Base-by-base conservation (phyloP, 2,797 vertebrate genomes). In the Lutjanus campechanus region DNA sequence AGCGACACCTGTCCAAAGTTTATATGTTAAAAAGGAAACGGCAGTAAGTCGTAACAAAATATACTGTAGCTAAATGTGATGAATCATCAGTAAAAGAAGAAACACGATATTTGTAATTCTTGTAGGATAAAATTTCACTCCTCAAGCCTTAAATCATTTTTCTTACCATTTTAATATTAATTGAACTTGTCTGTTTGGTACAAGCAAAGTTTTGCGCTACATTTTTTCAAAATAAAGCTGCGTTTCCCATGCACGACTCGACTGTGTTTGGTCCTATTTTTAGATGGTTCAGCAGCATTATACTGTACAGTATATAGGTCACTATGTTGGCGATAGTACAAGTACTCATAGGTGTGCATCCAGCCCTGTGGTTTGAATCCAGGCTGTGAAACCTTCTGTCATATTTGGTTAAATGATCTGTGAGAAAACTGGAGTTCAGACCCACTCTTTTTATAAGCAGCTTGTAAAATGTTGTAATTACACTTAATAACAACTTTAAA, bases 341-440 rank as follows among this genome's bases (percentile, higher is more conserved):
- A 17, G 44, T 73, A 49, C 19, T 17, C 11, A 7, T 20, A 59
- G 59, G 65, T 68, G 53, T 51, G 10, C 20, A 9, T 20, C 25
- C 62, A 72, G 25, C 25, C 16, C 22, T 55, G 55, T 65, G 25
- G 36, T 60, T 51, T 20, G 43, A 50, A 47, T 51, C 36, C 8
- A 19, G 44, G 5, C 16, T 53, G 55, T 55, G n/a, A 73, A 58
- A 56, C 16, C 7, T 50, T 44, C 44, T 58, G 41, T 54, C 44
- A 8, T 53, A 8, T 56, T 77, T 73, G 53, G 11, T 69, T n/a
- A 46, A 20, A 61, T 53, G 29, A 77, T 55, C 8, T 19, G 11
- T 13, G 25, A 43, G 20, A 68, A 49, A 60, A 65, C 43, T 22
- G 36, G 8, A 46, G 13, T 56, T 60, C 53, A 69, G 44, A 65